Conservation (phyloP, 2,888 invertebrate species). For the Rhimphoctona megacephalus region DNA sequence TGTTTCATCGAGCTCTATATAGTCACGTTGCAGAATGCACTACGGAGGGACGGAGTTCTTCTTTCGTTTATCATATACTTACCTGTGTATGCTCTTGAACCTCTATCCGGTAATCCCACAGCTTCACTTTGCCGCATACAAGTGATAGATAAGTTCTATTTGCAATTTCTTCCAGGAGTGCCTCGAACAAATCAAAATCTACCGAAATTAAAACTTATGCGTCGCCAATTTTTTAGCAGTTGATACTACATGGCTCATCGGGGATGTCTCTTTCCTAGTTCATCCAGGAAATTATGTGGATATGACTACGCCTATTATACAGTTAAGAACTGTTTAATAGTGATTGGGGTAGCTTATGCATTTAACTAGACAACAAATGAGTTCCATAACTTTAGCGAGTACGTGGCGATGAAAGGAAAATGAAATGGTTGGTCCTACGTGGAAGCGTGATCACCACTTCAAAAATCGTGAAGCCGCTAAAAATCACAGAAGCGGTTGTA, state of each 20-base stretch:
- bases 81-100: slow-evolving; percentile 28
- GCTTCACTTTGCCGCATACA: slow-evolving; percentile 77
- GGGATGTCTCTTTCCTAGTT: slow-evolving; percentile 72
- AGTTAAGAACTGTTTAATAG: not conserved
- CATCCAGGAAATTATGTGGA: slow-evolving; percentile 59
- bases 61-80: slow-evolving; percentile 43
- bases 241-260: slow-evolving; percentile 78
- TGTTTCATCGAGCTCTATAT: slow-evolving; percentile 19
- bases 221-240: slow-evolving; percentile 75
- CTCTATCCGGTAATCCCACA: slow-evolving; percentile 49
- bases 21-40: not conserved
- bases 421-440: slow-evolving; percentile 32
- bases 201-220: not conserved
- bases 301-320: slow-evolving; percentile 28
- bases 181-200: slow-evolving; percentile 62
- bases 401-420: slow-evolving; percentile 14
- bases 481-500: slow-evolving; percentile 70
- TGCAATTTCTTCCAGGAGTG: slow-evolving; percentile 70
- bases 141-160: slow-evolving; percentile 82
- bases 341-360: slow-evolving; percentile 17
- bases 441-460: slow-evolving; percentile 79
- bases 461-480: slow-evolving; percentile 71
- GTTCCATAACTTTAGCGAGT: slow-evolving; percentile 40
- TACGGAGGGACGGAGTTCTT: slow-evolving; percentile 16
- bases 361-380: slow-evolving; percentile 41